Conservation (phyloP, 2,888 invertebrate species). For the Heterodera filipjevi region DNA sequence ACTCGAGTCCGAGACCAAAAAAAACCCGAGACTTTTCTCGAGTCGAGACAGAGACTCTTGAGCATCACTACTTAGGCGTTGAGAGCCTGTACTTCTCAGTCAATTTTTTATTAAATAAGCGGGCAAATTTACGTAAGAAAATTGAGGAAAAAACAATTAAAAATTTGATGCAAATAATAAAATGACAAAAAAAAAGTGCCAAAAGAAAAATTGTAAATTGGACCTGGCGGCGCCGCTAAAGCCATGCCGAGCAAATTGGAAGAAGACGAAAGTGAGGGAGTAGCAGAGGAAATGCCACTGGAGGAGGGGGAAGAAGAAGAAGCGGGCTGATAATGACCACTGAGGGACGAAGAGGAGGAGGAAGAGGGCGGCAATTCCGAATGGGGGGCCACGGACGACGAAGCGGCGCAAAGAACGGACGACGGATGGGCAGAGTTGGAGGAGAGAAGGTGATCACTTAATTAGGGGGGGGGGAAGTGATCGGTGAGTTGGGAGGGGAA, state of each 20-base stretch:
- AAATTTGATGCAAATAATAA: too few species aligned
- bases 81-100: too few species aligned
- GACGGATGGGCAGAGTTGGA: background rate
- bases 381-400: background rate
- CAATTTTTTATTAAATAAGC: too few species aligned
- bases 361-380: background rate
- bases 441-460: slow-evolving; percentile 1
- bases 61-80: too few species aligned
- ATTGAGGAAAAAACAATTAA: too few species aligned
- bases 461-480: background rate
- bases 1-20: too few species aligned
- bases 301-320: slow-evolving; percentile 4
- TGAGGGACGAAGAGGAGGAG: slow-evolving; percentile 23
- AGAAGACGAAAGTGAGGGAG: slow-evolving; percentile 6
- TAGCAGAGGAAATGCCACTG: slow-evolving; percentile 22
- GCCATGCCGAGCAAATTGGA: slow-evolving; percentile 2
- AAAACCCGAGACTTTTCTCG: too few species aligned
- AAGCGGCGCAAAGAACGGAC: too few species aligned
- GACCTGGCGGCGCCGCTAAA: background rate
- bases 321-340: slow-evolving; percentile 1
- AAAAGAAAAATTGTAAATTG: background rate
- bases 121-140: too few species aligned
- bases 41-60: too few species aligned
- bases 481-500: background rate
- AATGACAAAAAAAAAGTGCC: too few species aligned